Percentiles rank a stretch among this genome's conserved stretches.
Evolutionary conservation across 2,797 vertebrate species (phyloP).

Genomic region (Triplophysa bombifrons): DNA sequence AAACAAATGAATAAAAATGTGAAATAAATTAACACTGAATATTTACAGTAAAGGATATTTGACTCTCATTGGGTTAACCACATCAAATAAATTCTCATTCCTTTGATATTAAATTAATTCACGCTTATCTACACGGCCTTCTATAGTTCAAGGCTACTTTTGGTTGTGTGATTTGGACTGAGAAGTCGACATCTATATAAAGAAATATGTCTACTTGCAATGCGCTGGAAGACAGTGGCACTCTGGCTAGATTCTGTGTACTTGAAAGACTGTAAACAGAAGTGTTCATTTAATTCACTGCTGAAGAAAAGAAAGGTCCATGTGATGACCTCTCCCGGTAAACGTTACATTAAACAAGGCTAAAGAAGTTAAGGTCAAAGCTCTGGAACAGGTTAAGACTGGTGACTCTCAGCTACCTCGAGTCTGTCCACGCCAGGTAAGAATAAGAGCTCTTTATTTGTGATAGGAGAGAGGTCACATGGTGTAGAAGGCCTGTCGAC

Average conservation of each 20-base stretch:
- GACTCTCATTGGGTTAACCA: background rate
- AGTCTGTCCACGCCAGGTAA: slow-evolving; percentile 3
- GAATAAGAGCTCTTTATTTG: slow-evolving; percentile 36
- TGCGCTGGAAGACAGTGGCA: slow-evolving; percentile 6
- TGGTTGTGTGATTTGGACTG: background rate
- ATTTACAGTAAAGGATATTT: slow-evolving; percentile 21
- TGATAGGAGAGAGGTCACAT: slow-evolving; percentile 52
- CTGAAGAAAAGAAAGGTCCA: background rate
- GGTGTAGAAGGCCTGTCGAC: slow-evolving; percentile 59
- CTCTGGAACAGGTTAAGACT: background rate
- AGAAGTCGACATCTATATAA: background rate
- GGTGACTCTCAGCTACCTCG: slow-evolving; percentile 1
- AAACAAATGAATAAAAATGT: slow-evolving; percentile 4
- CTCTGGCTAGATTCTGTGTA: background rate
- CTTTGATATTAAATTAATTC: background rate
- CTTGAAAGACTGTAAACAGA: background rate
- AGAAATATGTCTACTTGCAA: background rate
- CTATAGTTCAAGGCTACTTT: slow-evolving; percentile 1
- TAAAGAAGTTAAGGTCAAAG: background rate
- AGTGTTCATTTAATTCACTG: background rate
- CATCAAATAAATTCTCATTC: background rate
- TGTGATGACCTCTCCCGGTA: background rate
- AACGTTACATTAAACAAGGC: background rate
- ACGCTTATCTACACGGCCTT: background rate
- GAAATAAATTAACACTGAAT: slow-evolving; percentile 27